Conservation (phyloP, 2,113 vertebrate genomes). For the Panurus biarmicus region DNA sequence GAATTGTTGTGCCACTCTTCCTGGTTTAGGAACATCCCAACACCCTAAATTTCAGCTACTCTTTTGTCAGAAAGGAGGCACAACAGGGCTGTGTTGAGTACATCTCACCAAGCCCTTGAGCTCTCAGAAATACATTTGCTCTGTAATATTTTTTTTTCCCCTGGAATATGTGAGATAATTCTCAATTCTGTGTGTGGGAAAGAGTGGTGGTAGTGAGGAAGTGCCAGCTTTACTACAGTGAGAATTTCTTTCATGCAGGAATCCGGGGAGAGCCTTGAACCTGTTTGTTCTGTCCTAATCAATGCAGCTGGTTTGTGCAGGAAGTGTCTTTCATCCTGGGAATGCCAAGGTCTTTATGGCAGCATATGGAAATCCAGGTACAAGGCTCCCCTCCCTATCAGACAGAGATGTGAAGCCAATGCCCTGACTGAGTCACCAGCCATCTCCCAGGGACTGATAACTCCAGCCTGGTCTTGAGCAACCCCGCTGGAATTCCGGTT, state of each 20-base stretch:
- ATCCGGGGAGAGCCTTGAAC: not conserved
- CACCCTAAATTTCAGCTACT: not conserved
- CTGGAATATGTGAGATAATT: not conserved
- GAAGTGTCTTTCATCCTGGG: constrained; percentile 2
- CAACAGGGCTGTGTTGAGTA: not conserved
- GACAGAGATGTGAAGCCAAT: not conserved
- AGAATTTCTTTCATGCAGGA: not conserved
- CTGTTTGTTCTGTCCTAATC: constrained; percentile 49
- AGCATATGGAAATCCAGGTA: not conserved
- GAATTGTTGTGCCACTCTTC: not conserved
- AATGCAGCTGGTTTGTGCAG: constrained; percentile 14
- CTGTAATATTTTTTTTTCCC: not conserved
- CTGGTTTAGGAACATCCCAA: not conserved
- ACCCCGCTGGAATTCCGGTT: not conserved
- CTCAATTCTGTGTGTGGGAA: not conserved
- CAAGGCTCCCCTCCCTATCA: not conserved
- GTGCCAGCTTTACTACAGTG: not conserved
- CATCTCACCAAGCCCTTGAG: not conserved
- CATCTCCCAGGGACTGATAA: not conserved
- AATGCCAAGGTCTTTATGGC: not conserved
- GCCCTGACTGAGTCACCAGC: constrained; percentile 20
- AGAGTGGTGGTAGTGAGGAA: not conserved
- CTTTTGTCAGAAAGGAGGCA: not conserved
- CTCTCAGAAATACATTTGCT: not conserved
- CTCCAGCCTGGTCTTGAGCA: constrained; percentile 8